Evolutionary conservation across 2,797 vertebrate genomes (phyloP), one percentile per base, ranked within the genome.

Genomic region (Fundulus diaphanus): DNA sequence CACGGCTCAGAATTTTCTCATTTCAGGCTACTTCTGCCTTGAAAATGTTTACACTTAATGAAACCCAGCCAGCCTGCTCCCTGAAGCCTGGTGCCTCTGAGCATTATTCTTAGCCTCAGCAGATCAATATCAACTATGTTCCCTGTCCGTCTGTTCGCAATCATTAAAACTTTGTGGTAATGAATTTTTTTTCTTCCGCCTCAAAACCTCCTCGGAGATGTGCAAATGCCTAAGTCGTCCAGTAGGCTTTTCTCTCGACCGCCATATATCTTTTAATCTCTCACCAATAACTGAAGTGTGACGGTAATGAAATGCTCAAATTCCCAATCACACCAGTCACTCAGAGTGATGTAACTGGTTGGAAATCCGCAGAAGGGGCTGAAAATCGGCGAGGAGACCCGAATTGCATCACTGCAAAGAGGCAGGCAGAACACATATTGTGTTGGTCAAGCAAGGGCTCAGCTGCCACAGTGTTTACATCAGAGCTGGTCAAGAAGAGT

Each of bases 21-120:
- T 88, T 86, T 82, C 31, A 49, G 71, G 76, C 82, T 24, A 5
- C 70, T 81, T 83, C 83, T 84, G 75, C 70, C 74, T 82, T 72
- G 77, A 88, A 85, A 89, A 89, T 91, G 84, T 93, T 90, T 90
- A 89, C 70, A 52, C 80, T 78, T 83, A 91, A 92, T 87, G 87
- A 90, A 87, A 89, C 73, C 76, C 70, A 48, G 78, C 73, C 79
- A 77, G 77, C 49, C 71, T 42, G 13, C 75, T 88, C 90, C 88
- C 88, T 49, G 70, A 82, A 82, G 92, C 73, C 65, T 5, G 68
- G 57, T 52, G 85, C 81, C 87, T 90, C 85, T 91, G 87, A 92
- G 88, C 83, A 76, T 87, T 85, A 90, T 88, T 88, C 83, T 89
- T 73, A 77, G 83, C 80, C 77, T 87, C 79, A 80, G 82, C 78